Evolutionary conservation across 2,888 invertebrate genomes (phyloP), one percentile per base, ranked within the genome.

Genomic region (Epinotia ramella): DNA sequence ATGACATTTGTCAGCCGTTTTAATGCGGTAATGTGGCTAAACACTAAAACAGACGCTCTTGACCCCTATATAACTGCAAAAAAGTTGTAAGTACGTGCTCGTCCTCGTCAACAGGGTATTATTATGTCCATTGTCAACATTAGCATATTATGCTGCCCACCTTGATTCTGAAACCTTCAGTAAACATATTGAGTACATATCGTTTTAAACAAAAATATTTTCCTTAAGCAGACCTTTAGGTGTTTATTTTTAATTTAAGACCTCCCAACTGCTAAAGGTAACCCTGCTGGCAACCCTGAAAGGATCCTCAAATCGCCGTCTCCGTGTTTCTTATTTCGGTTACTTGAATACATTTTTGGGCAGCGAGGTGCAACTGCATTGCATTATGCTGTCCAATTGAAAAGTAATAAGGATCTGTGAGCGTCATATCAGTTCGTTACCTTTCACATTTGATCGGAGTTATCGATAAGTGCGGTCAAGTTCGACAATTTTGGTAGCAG

Each of bases 401-500:
- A 28, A n/a, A 69, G 44, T n/a, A 28, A 44, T 69, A 69, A 59
- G 11, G n/a, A 28, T 24, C 7, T 46, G 13, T n/a, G 60, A 60
- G 46, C 24, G 24, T 60, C n/a, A 24, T 60, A 44, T n/a, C n/a
- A 18, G 16, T 44, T 1, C 5, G 16, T 59, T 28, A 46, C 44
- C 59, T 60, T 69, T 44, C 46, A 1, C 6, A n/a, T 20, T 46
- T 69, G 69, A n/a, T 59, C n/a, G 60, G 69, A 12, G 13, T 2
- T 59, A 72, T 83, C 78, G 78, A 62, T 78, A 82, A 76, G 78
- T 77, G 78, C 86, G 86, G 85, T 84, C 79, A 79, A 81, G 82
- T 83, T 79, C 79, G 84, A 86, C 88, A 86, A 90, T 88, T 92
- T 92, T 89, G 92, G 91, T 89, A 87, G 83, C 86, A 84, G 85